These are phyloP conservation scores for Penelope pileata DNA, from an alignment of 2,113 vertebrate species.

Conservation along the genomic window DNA sequence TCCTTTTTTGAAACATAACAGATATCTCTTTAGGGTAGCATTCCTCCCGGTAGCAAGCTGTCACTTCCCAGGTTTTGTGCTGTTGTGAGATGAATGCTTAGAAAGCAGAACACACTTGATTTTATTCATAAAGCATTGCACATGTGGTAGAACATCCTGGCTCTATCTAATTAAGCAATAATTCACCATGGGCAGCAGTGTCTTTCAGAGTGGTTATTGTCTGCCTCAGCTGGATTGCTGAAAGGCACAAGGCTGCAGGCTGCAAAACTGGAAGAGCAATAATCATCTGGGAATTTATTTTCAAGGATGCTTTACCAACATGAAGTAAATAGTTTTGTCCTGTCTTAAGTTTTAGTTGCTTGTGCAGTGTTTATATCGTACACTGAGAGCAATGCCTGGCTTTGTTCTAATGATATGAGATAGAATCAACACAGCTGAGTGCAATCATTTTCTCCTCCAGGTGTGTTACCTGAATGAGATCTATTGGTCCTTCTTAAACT, in stretches of 20 bases:
- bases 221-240: slow-evolving; percentile 1
- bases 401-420: neutral
- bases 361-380: neutral
- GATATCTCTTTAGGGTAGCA: neutral
- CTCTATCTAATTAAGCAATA: slow-evolving; percentile 46
- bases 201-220: slow-evolving; percentile 20
- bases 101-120: slow-evolving; percentile 12
- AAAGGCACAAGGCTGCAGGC: neutral
- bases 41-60: slow-evolving; percentile 27
- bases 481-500: neutral
- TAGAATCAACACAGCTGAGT: neutral
- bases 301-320: neutral
- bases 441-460: neutral
- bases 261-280: neutral
- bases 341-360: neutral
- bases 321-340: neutral
- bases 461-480: neutral
- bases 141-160: neutral
- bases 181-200: neutral
- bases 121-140: slow-evolving; percentile 44
- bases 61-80: slow-evolving; percentile 8
- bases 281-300: neutral
- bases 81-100: slow-evolving; percentile 25
- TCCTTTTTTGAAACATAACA: neutral
- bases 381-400: neutral